phyloP scores from a whole-genome alignment of 1,140 invertebrate genomes.

The Lasioglossum baleicum region DNA sequence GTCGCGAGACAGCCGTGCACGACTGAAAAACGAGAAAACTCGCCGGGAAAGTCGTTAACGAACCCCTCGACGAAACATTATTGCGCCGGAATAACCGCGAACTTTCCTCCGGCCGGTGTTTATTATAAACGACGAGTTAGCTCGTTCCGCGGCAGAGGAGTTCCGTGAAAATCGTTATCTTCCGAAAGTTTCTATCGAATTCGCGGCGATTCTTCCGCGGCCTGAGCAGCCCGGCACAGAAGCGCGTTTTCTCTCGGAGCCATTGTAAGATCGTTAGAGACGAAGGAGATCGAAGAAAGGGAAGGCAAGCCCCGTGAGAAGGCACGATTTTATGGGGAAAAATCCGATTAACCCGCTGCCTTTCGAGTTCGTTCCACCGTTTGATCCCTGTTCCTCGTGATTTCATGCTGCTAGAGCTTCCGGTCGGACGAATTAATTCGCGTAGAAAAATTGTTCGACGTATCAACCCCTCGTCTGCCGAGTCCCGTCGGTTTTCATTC shows the following conservation, averaged over 20 bases:
- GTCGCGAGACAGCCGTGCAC: not conserved
- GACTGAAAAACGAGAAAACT: slow-evolving; percentile 37
- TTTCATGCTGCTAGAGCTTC: too few species aligned
- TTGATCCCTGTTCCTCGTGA: too few species aligned
- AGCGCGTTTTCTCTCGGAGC: slow-evolving; percentile 26
- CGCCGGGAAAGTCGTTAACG: slow-evolving; percentile 40
- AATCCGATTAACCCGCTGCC: slow-evolving; percentile 57
- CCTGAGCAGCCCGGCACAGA: slow-evolving; percentile 1
- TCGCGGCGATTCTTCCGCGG: not conserved
- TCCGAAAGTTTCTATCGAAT: slow-evolving; percentile 30
- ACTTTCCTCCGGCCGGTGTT: slow-evolving; percentile 33
- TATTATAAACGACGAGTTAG: slow-evolving; percentile 46
- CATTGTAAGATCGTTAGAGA: slow-evolving; percentile 54
- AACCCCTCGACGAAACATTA: slow-evolving; percentile 28
- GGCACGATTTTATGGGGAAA: slow-evolving; percentile 60
- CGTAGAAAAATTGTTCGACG: too few species aligned
- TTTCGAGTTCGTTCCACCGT: not conserved
- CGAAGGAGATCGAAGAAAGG: slow-evolving; percentile 37
- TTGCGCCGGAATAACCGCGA: slow-evolving; percentile 8
- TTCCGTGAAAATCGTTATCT: slow-evolving; percentile 35
- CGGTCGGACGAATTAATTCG: too few species aligned
- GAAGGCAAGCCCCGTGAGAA: slow-evolving; percentile 41
- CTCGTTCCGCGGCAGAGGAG: slow-evolving; percentile 17
- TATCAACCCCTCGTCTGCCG: too few species aligned
- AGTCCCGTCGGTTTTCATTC: too few species aligned